Evolutionary conservation across 2,113 vertebrate genomes (phyloP).

Genomic region (Xenopus tropicalis): DNA sequence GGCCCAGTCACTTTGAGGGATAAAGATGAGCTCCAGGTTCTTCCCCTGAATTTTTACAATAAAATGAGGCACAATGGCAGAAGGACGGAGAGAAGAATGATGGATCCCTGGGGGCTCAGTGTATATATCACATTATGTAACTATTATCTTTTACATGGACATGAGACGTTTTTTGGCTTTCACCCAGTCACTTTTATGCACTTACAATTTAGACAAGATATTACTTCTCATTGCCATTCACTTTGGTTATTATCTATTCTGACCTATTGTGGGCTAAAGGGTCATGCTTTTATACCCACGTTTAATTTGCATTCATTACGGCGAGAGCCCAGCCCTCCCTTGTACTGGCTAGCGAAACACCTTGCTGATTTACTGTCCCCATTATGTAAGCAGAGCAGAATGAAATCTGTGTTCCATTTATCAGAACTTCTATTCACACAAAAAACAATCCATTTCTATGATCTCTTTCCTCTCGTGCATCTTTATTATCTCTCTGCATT

Average conservation of each 20-base stretch:
- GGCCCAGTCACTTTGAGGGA: too few relatives aligned
- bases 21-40: too few relatives aligned
- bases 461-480: neutral
- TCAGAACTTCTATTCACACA: neutral
- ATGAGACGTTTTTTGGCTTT: constrained; percentile 23
- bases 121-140: constrained; percentile 22
- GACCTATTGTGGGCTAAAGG: constrained; percentile 22
- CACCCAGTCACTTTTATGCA: constrained; percentile 34
- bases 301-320: constrained; percentile 35
- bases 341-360: neutral
- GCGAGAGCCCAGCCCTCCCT: neutral
- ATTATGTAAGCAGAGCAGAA: neutral
- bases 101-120: neutral
- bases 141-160: constrained; percentile 37
- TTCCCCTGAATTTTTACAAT: too few relatives aligned
- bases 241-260: constrained; percentile 35
- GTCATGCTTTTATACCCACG: constrained; percentile 33
- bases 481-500: neutral
- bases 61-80: too few relatives aligned
- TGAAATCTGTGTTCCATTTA: constrained; percentile 2
- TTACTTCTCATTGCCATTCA: constrained; percentile 33
- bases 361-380: constrained; percentile 13
- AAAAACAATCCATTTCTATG: neutral
- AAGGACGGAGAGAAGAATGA: too few relatives aligned
- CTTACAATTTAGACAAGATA: constrained; percentile 33